Base-by-base conservation (phyloP, 2,888 invertebrate species). In the Eumerus sabulonum region DNA sequence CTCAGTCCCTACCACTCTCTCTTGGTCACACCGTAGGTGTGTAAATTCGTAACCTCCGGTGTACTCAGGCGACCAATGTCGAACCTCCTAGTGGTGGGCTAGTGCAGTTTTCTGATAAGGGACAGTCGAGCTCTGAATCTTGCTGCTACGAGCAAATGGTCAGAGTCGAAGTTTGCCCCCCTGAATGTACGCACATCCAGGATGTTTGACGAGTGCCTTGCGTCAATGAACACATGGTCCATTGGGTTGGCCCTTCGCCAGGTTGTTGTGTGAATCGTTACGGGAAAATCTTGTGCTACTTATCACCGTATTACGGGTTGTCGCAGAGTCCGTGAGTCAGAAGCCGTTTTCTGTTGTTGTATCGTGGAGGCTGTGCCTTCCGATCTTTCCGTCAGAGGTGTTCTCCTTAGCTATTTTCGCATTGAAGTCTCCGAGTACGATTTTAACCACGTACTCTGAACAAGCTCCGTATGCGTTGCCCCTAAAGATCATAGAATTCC, bases 51-150 rank as follows among this genome's bases (percentile, higher is more conserved):
- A 27, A 27, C 27, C 27, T 27, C 27, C 7, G 27, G 27, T 27
- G 27, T 27, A 4, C 27, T 27, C 27, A 27, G 27, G 27, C 27
- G 27, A 4, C 27, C 27, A 27, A 27, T 27, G 27, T 27, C 27
- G 27, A 27, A 27, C 27, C 27, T 27, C 27, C 7, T 27, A 2
- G 7, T 27, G 27, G 27, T 27, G 27, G 27, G 27, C 27, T 27
- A 7, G 27, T 27, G 27, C 27, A 27, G 27, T 7, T 27, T 27
- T 27, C 27, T 27, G 27, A 7, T 7, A 27, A 4, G 18, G 48
- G 19, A 50, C 48, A 50, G 19, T 50, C 19, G 11, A 50, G 48
- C 18, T 50, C 48, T 50, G 19, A 50, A 19, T 50, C 19, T 50
- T 17, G 48, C 48, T 19, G 48, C 18, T 11, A 50, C 19, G 18